phyloP scores from a whole-genome alignment of 2,797 vertebrate genomes.

The Psittacula derbiana region DNA sequence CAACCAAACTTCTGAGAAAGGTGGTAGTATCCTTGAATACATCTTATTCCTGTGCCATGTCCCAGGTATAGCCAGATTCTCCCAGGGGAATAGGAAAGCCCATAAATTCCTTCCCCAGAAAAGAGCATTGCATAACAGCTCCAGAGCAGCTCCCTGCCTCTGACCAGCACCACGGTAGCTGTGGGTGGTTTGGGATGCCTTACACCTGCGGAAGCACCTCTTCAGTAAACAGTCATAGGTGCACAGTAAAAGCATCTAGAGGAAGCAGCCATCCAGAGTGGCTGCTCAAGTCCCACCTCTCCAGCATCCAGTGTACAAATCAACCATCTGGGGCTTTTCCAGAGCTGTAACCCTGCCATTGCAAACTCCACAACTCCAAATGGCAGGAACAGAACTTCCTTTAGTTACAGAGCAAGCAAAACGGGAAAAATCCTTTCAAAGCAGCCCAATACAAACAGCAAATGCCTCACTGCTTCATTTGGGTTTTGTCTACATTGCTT shows the following conservation, averaged over 20 bases:
- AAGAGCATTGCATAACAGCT: neutral
- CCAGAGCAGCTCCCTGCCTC: neutral
- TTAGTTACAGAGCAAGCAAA: neutral
- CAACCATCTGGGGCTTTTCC: neutral
- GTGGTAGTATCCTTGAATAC: neutral
- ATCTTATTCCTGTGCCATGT: neutral
- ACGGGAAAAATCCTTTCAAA: neutral
- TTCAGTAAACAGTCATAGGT: neutral
- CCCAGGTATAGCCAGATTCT: neutral
- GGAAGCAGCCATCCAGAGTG: neutral
- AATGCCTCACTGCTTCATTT: neutral
- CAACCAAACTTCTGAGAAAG: neutral
- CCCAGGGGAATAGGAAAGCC: neutral
- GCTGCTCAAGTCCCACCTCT: neutral
- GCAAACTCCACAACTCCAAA: neutral
- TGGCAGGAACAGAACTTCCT: neutral
- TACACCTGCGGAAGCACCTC: neutral
- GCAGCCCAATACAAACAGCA: neutral
- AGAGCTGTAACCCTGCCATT: neutral
- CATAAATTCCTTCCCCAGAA: neutral
- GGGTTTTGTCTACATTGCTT: neutral
- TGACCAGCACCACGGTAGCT: fast-evolving
- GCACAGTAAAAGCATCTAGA: neutral
- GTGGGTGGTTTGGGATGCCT: neutral
- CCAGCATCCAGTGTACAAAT: neutral